Base-by-base conservation (phyloP, 2,113 vertebrate genomes). In the Lasiurus borealis region DNA sequence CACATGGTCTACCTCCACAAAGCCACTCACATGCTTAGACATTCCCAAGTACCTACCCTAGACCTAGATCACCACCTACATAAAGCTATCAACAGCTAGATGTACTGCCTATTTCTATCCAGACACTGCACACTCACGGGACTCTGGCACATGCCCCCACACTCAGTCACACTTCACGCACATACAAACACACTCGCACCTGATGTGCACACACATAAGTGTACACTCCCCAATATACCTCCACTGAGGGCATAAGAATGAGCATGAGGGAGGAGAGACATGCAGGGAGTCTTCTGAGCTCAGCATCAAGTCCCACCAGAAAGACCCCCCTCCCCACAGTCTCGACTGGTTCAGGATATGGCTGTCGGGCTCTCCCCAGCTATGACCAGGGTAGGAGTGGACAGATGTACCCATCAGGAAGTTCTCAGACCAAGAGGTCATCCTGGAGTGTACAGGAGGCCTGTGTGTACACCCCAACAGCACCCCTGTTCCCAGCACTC, bases 401-500 rank as follows among this genome's bases (percentile, higher is more conserved):
- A 27, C 21, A 66, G 12, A 46, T 46, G 50, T 31, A 4, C 71
- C 27, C 29, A 19, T 52, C 54, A 50, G 48, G 13, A 84, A 44
- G 82, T 80, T 52, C 85, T 88, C 66, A 44, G 44, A 50, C 50
- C 25, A 94, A 75, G 50, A 64, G 64, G 71, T 36, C 62, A 48
- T 25, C 15, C 31, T 62, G 34, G 27, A 52, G 2, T 83, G n/a
- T 46, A 69, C 46, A 29, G 73, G 0, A 81, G 44, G 68, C 21
- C 27, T 23, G 19, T 16, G 34, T 13, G 25, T 31, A 59, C 76
- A 40, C 19, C 14, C 62, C 7, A 66, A 9, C 3, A 2, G 2
- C 0, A 3, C 6, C 23, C 34, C 48, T 2, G 29, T 6, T n/a
- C 11, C 52, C 31, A 13, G 34, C 0, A 0, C 36, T 64, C 34